Evolutionary conservation across 1,140 invertebrate genomes (phyloP), one percentile per base, ranked within the genome.

Genomic region (Rhopalosiphum padi): DNA sequence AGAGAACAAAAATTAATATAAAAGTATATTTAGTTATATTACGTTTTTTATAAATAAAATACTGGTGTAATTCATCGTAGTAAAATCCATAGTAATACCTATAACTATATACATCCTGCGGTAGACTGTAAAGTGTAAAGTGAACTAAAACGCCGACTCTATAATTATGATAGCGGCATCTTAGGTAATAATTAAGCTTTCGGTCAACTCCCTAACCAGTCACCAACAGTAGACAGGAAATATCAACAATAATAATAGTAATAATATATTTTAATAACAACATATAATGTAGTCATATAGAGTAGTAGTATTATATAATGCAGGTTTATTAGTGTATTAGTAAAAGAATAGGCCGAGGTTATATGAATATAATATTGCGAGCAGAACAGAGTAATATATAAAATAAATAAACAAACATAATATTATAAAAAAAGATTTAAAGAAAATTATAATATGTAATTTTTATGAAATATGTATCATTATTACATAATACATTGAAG

Each of bases 141-240:
- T 92, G 25, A 60, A 92, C 43, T 92, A 83, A 41, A 41, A 86
- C 68, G 46, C 41, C 9, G 35, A 30, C 48, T 55, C 82, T 93
- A 55, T 93, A 93, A 93, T 86, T 93, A 86, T n/a, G 9, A 93
- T 83, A 25, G 68, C 91, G 82, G 91, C 48, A 55, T 93, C 91
- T 43, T 85, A 41, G 91, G 48, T 25, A 85, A 86, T 93, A 86
- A 92, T 93, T 85, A 93, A 93, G 82, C 51, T 86, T 86, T 86
- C 23, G 48, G 82, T 53, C n/a, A 41, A 86, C 82, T 86, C 82
- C 91, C n/a, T 41, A 89, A 89, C 51, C 23, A 53, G 88, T 55
- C 41, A 90, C 55, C 48, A n/a, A 21, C 37, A 60, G 53, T 60
- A 68, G 23, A 43, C 53, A 60, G 8, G 23, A 89, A 89, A 55